Percentiles rank a stretch among this genome's conserved stretches.
phyloP scores from a whole-genome alignment of 1,140 invertebrate genomes.

The Acromyrmex echinatior region DNA sequence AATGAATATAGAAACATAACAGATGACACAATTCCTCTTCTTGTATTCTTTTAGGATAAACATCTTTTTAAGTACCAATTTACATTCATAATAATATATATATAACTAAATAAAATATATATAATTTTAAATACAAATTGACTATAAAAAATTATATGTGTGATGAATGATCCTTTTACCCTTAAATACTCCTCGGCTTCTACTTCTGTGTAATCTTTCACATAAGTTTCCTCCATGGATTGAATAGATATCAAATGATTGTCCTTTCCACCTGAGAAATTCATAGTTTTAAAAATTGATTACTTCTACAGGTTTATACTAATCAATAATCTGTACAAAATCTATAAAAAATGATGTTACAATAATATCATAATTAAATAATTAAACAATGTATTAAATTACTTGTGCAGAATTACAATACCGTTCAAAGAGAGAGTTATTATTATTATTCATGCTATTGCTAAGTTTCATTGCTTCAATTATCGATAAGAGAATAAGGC shows the following conservation, averaged over 20 bases:
- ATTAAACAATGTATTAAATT: not conserved
- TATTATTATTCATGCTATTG: no score
- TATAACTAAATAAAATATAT: no score
- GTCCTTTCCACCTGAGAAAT: not conserved
- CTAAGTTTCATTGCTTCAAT: no score
- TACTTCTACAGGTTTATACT: not conserved
- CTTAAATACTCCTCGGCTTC: constrained; percentile 34
- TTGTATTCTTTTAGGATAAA: not conserved
- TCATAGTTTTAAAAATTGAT: not conserved
- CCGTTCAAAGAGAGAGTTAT: not conserved
- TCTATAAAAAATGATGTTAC: not conserved
- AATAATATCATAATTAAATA: not conserved
- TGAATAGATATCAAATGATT: not conserved
- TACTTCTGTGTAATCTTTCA: constrained; percentile 14
- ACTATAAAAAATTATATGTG: not conserved
- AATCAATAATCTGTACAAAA: not conserved
- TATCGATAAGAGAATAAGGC: no score
- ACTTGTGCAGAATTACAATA: not conserved
- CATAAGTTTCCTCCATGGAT: not conserved
- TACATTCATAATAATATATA: not conserved
- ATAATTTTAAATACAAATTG: not conserved
- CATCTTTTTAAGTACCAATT: not conserved
- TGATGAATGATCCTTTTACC: not conserved
- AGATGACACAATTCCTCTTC: not conserved
- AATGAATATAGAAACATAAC: constrained; percentile 51